Evolutionary conservation across 1,140 invertebrate genomes (phyloP), one percentile per base, ranked within the genome.

Genomic region (Drosophila arizonae): DNA sequence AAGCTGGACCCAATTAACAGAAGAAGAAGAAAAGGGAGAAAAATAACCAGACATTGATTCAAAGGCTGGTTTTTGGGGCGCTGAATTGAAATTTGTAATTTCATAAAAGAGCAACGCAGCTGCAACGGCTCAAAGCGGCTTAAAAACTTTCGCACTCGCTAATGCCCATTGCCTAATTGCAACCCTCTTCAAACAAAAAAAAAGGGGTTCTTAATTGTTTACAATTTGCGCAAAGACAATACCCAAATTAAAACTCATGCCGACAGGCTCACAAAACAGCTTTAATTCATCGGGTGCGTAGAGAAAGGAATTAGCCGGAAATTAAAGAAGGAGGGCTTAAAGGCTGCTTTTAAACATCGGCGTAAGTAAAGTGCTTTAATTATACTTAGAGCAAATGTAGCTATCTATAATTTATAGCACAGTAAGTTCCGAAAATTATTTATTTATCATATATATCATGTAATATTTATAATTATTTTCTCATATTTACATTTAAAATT

Each of bases 121-220:
- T 82, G 82, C 72, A 57, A 50, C 51, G 68, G 81, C 76, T 84
- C 84, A 76, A 79, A 76, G 24, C 46, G 50, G 66, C 62, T 81
- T 81, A 76, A 58, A 73, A 82, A 86, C 69, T 87, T 86, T 63
- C 45, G 30, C 52, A 58, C 39, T 55, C 63, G 76, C 64, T 79
- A 78, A 86, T 77, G 76, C 76, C 56, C 62, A 66, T 48, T 55
- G 62, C 72, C 72, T 79, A 87, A 87, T 86, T 87, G 76, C 45
- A 63, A 46, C 46, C 66, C 54, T 58, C 36, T 58, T 81, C 65
- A 65, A 70, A 17, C 1, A 24, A 63, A 55, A 17, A 24, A 24
- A 63, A 55, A 36, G 52, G 43, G 61, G 48, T 65, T 76, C 71
- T 69, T 72, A 72, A 79, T 76, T 76, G 46, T 72, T 84, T 71